Percentiles rank a stretch among this genome's conserved stretches.
phyloP scores from a whole-genome alignment of 2,113 vertebrate genomes.

The Alethe diademata region DNA sequence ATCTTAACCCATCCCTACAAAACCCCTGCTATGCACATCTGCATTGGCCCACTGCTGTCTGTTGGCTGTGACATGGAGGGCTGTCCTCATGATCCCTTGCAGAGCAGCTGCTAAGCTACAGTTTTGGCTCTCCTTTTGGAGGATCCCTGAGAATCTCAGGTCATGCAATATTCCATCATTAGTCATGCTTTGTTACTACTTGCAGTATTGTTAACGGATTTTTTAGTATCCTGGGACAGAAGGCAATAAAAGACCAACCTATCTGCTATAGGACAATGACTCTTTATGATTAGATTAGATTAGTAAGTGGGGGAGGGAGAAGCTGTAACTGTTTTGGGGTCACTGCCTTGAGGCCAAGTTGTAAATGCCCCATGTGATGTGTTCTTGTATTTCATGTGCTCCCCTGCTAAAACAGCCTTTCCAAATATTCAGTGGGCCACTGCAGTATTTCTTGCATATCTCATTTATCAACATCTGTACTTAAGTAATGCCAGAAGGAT shows the following conservation, averaged over 20 bases:
- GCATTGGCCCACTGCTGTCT: not conserved
- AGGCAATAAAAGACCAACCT: conserved; percentile 37
- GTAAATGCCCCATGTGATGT: not conserved
- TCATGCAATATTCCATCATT: conserved; percentile 27
- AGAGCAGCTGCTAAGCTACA: conserved; percentile 17
- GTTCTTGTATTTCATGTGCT: not conserved
- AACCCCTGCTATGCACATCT: not conserved
- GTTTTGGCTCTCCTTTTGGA: conserved; percentile 9
- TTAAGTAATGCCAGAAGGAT: not conserved
- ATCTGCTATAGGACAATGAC: conserved; percentile 22
- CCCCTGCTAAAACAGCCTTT: not conserved
- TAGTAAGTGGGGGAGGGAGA: not conserved
- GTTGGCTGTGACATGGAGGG: not conserved
- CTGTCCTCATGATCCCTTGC: conserved; percentile 2
- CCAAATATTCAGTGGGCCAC: not conserved
- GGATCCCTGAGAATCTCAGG: conserved; percentile 38
- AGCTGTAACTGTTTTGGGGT: not conserved
- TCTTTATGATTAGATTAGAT: conserved; percentile 43
- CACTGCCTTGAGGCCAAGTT: not conserved
- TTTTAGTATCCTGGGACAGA: conserved; percentile 33
- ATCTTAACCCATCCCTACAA: not conserved
- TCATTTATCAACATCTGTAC: not conserved
- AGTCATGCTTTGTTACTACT: conserved; percentile 51
- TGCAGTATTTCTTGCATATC: not conserved
- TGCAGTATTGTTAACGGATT: conserved; percentile 36